Conservation (phyloP, 2,797 vertebrate genomes). For the Thaleichthys pacificus region DNA sequence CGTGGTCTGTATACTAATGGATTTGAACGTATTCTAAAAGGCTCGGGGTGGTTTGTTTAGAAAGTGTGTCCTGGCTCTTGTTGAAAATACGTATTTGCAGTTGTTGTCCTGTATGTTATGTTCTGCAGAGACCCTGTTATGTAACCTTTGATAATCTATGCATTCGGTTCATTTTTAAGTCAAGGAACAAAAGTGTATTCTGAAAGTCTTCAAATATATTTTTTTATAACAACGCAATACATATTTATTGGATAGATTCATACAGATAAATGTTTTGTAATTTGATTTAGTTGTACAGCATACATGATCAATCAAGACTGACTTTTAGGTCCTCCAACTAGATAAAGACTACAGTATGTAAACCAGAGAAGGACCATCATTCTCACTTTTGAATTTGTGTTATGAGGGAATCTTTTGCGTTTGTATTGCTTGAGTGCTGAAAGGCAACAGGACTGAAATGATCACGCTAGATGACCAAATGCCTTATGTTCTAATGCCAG, state of each 20-base stretch:
- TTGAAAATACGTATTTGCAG: not conserved
- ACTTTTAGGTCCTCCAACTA: no score
- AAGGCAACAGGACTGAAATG: slow-evolving; percentile 24
- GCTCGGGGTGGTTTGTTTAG: no score
- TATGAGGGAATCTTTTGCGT: slow-evolving; percentile 6
- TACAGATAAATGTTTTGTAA: slow-evolving; percentile 53
- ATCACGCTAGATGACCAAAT: slow-evolving; percentile 36
- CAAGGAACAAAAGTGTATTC: slow-evolving; percentile 26
- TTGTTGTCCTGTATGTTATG: not conserved
- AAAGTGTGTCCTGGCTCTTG: no score
- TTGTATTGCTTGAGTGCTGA: slow-evolving; percentile 19
- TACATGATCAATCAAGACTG: not conserved
- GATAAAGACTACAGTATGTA: slow-evolving; percentile 3
- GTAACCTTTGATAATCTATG: slow-evolving; percentile 31
- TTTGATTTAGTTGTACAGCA: slow-evolving; percentile 35
- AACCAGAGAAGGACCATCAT: not conserved
- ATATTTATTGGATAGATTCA: slow-evolving; percentile 73
- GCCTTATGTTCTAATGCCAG: slow-evolving; percentile 62
- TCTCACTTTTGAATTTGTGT: no score
- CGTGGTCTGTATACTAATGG: no score
- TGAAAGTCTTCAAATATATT: slow-evolving; percentile 46
- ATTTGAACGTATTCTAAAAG: no score
- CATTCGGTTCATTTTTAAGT: slow-evolving; percentile 30
- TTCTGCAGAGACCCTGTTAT: slow-evolving; percentile 34
- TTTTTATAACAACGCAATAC: slow-evolving; percentile 67